Conservation (phyloP, 2,797 vertebrate species). For the Artibeus jamaicensis region DNA sequence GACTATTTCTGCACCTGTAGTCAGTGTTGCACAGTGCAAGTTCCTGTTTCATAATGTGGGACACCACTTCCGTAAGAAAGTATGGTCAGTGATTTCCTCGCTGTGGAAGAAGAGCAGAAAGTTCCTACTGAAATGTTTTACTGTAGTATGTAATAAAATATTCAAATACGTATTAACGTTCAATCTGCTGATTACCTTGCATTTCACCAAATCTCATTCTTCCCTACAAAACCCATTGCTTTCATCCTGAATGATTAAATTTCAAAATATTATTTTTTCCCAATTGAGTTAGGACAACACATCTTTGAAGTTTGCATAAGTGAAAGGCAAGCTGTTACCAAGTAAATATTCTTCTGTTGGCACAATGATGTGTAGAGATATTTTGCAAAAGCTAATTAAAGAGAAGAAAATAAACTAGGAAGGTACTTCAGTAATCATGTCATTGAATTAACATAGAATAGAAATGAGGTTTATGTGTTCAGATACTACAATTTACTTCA, state of each 20-base stretch:
- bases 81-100: not conserved
- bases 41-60: not conserved
- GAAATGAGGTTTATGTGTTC: not conserved
- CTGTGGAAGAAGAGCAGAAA: not conserved
- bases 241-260: slow-evolving; percentile 33
- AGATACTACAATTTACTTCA: not conserved
- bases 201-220: not conserved
- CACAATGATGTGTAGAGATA: not conserved
- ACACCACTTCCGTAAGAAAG: not conserved
- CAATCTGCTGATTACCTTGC: slow-evolving; percentile 21
- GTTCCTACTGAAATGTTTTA: not conserved
- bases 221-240: not conserved
- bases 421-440: not conserved
- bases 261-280: not conserved
- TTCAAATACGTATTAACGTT: slow-evolving; percentile 36
- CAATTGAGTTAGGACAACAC: not conserved
- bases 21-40: not conserved
- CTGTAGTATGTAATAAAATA: slow-evolving; percentile 32
- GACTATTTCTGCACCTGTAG: not conserved
- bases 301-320: not conserved
- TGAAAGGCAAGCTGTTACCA: not conserved
- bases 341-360: not conserved
- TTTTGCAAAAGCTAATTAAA: not conserved
- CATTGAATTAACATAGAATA: slow-evolving; percentile 27
- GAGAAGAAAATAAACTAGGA: not conserved